A percentile compares a stretch with the other conserved stretches of the same genome.
Conservation (phyloP, 92 coral and sea anemone species). For the Actinernus sp. region DNA sequence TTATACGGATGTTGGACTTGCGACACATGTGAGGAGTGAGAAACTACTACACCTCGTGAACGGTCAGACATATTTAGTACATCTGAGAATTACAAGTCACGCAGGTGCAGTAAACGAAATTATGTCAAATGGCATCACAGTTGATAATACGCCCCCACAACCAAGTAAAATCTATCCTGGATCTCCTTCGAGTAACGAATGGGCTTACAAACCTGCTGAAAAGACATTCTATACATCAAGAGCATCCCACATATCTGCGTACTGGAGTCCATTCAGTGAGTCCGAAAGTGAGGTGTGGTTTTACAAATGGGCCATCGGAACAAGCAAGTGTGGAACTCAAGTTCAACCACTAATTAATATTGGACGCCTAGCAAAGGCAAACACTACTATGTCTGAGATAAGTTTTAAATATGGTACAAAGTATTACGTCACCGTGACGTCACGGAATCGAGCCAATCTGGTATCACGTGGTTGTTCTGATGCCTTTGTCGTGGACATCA, state of each 20-base stretch:
- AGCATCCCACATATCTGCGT: conserved; percentile 56
- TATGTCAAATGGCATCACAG: conserved; percentile 87
- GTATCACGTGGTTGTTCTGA: conserved; percentile 90
- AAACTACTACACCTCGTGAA: conserved; percentile 57
- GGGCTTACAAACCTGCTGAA: conserved; percentile 68
- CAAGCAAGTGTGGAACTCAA: conserved; percentile 90
- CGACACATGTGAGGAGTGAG: conserved; percentile 83
- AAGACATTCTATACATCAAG: conserved; percentile 67
- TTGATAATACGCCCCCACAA: conserved; percentile 81
- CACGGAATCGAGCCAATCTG: conserved; percentile 89
- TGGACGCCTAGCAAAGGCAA: conserved; percentile 71
- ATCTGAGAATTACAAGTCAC: conserved; percentile 68
- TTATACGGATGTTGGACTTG: conserved; percentile 80
- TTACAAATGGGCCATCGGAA: conserved; percentile 97
- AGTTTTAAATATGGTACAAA: conserved; percentile 63
- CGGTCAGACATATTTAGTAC: conserved; percentile 80
- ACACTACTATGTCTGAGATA: conserved; percentile 72
- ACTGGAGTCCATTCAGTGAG: conserved; percentile 84
- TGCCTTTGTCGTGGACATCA: conserved; percentile 75
- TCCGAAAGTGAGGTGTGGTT: conserved; percentile 92
- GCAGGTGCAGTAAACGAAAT: conserved; percentile 82
- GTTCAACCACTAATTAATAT: conserved; percentile 91
- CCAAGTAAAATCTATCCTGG: conserved; percentile 74
- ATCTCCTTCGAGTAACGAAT: conserved; percentile 35
- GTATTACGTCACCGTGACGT: conserved; percentile 84